Evolutionary conservation across 2,797 vertebrate species (phyloP).

Genomic region (Poecilia picta): DNA sequence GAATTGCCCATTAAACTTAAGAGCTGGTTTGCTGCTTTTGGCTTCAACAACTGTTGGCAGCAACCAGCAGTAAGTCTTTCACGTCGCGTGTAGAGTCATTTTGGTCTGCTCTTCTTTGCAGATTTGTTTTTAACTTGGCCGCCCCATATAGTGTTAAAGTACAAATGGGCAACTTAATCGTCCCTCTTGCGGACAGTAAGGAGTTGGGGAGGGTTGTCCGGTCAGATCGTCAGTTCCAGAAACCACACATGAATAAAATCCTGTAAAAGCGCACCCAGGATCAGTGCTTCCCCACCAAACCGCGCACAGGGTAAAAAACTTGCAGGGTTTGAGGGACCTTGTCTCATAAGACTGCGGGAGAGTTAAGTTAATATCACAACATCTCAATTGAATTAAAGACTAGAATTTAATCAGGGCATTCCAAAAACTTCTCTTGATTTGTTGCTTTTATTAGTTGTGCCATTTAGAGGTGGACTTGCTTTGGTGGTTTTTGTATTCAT

Average conservation of each 20-base stretch:
- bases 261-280: no score
- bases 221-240: no score
- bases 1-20: not conserved
- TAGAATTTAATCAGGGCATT: not conserved
- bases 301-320: no score
- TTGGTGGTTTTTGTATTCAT: not conserved
- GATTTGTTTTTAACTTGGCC: not conserved
- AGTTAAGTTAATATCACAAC: not conserved
- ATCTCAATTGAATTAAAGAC: not conserved
- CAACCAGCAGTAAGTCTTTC: not conserved
- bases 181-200: no score
- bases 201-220: no score
- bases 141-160: not conserved
- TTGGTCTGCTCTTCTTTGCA: not conserved
- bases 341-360: no score
- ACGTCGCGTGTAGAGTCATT: no score
- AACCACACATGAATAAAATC: no score
- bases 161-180: not conserved
- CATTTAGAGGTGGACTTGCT: not conserved
- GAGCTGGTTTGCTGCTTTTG: not conserved
- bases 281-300: no score
- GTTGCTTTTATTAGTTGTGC: not conserved
- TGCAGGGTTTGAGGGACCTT: no score
- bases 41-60: not conserved
- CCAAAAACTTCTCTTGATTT: not conserved